A percentile compares a stretch with the other conserved stretches of the same genome.
Evolutionary conservation across 2,113 vertebrate genomes (phyloP).

Genomic region (Leptosomus discolor): DNA sequence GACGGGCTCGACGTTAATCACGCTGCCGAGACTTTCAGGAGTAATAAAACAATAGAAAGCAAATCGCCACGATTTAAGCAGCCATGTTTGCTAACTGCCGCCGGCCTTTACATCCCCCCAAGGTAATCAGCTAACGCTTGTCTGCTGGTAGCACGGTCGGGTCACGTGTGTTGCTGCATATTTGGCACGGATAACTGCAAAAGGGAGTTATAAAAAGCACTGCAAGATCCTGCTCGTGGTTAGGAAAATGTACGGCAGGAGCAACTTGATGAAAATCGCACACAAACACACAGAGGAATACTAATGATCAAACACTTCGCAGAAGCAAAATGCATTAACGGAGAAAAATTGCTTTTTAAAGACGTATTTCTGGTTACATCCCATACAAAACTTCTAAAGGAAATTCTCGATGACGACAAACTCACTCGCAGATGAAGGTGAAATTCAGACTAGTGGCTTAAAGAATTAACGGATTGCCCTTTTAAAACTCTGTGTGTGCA

Average conservation of each 20-base stretch:
- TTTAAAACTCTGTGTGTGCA: neutral
- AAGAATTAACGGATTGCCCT: neutral
- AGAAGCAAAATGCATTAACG: neutral
- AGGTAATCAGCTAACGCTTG: neutral
- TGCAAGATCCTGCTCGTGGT: neutral
- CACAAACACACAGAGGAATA: neutral
- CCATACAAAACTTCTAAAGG: neutral
- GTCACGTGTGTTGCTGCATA: neutral
- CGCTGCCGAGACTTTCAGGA: neutral
- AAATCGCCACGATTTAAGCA: neutral
- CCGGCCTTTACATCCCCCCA: neutral
- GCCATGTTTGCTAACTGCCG: neutral
- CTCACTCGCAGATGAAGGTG: neutral
- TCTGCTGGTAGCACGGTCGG: neutral
- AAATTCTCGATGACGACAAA: neutral
- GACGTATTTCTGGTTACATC: neutral
- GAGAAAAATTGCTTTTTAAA: neutral
- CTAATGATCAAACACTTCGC: neutral
- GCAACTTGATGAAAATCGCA: neutral
- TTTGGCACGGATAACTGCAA: neutral
- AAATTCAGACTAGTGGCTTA: neutral
- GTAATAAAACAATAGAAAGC: neutral
- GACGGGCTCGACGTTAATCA: neutral
- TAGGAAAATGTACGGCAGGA: neutral
- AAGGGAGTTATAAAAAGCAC: neutral